Evolutionary conservation across 2,888 invertebrate species (phyloP).

Genomic region (Ctenicera cuprea): DNA sequence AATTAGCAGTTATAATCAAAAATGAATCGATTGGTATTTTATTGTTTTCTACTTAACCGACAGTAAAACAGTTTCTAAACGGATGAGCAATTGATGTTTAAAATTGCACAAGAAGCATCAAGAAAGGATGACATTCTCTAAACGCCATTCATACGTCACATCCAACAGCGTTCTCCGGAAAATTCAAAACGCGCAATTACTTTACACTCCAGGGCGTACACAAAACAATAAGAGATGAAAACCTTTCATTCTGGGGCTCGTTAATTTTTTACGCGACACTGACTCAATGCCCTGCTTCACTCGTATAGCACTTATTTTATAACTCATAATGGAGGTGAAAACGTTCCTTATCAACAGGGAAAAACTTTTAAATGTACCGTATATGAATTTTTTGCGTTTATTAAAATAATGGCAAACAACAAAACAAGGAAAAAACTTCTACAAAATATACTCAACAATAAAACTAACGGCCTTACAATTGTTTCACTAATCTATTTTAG

Average conservation of each 20-base stretch:
- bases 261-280: conserved; percentile 31
- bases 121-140: neutral
- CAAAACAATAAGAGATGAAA: conserved; percentile 19
- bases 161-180: neutral
- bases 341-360: neutral
- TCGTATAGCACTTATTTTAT: neutral
- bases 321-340: conserved; percentile 5
- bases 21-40: neutral
- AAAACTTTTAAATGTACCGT: neutral
- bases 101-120: neutral
- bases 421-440: no score
- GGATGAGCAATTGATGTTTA: neutral
- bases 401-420: no score
- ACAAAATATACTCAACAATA: no score
- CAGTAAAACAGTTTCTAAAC: neutral
- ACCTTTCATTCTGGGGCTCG: conserved; percentile 15
- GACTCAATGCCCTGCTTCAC: neutral
- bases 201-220: conserved; percentile 23
- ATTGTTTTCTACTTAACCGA: neutral
- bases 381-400: no score
- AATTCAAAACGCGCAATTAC: conserved; percentile 28
- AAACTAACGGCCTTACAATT: no score
- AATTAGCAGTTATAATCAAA: neutral
- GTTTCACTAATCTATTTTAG: no score
- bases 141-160: conserved; percentile 7